Evolutionary conservation across 2,113 vertebrate genomes (phyloP), one percentile per base, ranked within the genome.

Genomic region (Oryzias javanicus): DNA sequence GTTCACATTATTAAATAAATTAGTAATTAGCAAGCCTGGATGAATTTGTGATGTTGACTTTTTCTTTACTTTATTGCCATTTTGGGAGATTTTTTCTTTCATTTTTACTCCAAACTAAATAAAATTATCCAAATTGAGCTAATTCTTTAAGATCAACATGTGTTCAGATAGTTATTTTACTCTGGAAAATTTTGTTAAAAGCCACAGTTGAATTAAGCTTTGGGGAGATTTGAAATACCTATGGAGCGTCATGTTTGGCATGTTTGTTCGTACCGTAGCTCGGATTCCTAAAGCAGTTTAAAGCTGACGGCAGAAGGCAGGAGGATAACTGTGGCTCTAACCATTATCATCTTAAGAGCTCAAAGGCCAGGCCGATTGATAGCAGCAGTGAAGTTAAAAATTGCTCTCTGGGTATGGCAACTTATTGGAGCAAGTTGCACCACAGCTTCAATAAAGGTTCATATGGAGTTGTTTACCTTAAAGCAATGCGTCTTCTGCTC

Each of bases 401-500:
- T 27, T 60, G 53, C 24, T 14, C 52, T 18, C 5, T 17, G n/a
- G 4, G 1, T 1, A 47, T 41, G 12, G 17, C 20, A 25, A 4
- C 17, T 51, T 29, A 22, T 22, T 22, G 12, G 10, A 29, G 25
- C 4, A 14, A 20, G 6, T 12, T 35, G 35, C 7, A 10, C 35
- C 8, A 35, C 35, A 35, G 8, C 35, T 12, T 10, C 3, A 35
- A 35, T 35, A 12, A 35, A 35, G 2, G 7, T 10, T 12, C 35
- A 10, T 35, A 10, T 35, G 35, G 3, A 35, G 8, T 13, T 8
- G 14, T 27, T 71, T 84, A 92, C 92, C 90, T 93, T 93, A 15
- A 93, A 93, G 64, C 92, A 93, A 64, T 93, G 92, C 2, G 92
- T 92, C 70, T 93, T 93, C 82, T 93, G 92, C 81, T 92, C 92